These are phyloP conservation scores for Hemicentrotus pulcherrimus DNA, from an alignment of 35 echinoderm and acorn worm species.

Conservation along the genomic window DNA sequence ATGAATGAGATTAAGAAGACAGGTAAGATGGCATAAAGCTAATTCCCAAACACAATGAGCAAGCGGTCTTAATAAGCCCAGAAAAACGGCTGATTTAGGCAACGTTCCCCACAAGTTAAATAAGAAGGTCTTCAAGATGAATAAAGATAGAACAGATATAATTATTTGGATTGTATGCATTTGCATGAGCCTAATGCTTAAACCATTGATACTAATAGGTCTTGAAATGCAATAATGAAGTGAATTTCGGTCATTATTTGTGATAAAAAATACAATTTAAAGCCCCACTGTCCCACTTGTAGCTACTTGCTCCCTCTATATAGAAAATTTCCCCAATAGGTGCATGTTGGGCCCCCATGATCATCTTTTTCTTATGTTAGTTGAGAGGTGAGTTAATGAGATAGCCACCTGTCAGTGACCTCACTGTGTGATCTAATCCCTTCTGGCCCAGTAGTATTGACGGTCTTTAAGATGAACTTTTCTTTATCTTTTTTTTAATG, in stretches of 20 bases:
- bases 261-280: no score
- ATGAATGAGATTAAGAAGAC: neutral
- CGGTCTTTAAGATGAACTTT: no score
- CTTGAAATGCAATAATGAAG: neutral
- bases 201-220: neutral
- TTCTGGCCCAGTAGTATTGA: no score
- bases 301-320: no score
- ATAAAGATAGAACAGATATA: neutral
- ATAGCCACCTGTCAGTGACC: no score
- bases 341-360: no score
- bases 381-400: no score
- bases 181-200: neutral
- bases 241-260: neutral
- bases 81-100: neutral
- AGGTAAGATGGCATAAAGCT: neutral
- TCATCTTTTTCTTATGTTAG: no score
- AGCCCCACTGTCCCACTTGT: no score
- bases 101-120: neutral
- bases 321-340: no score
- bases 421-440: no score
- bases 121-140: neutral
- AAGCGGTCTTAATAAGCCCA: neutral
- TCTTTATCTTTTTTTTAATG: no score
- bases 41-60: neutral
- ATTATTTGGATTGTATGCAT: neutral